Evolutionary conservation across 2,888 invertebrate genomes (phyloP), one percentile per base, ranked within the genome.

Genomic region (Scaptomyza caliginosa): DNA sequence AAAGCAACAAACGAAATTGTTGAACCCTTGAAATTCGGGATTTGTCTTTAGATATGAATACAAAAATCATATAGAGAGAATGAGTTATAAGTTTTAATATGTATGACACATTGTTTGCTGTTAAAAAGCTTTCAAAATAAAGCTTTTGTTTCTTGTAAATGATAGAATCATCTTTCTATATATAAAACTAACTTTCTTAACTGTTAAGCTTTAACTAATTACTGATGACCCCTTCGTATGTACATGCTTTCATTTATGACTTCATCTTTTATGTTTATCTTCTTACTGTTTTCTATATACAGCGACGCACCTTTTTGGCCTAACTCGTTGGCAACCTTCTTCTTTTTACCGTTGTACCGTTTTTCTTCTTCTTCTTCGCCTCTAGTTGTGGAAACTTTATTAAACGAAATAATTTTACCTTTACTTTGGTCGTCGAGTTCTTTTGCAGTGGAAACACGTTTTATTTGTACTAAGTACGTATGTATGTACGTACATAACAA

Each of bases 1-100:
- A n/a, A n/a, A 81, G 66, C 59, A 74, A 66, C 62, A 68, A 71
- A 79, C n/a, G 68, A 73, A 76, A 62, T 49, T 74, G 73, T 68
- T 77, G 80, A 77, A 80, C 77, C 67, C 67, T 65, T 62, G 58
- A 67, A 67, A 63, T 50, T 71, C 55, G 43, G 62, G 48, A 63
- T 72, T 67, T 45, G 45, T 65, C 56, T 52, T 19, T 7, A 46
- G 23, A 38, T 24, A 58, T 39, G 32, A n/a, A 50, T 19, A 42
- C 16, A 54, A 24, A 52, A 38, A 4, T 23, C 16, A 19, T 7
- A 7, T 10, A 28, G 3, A 30, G 0, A 11, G 0, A 30, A 30
- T 28, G 10, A 30, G n/a, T n/a, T n/a, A 30, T n/a, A 30, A 4
- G n/a, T n/a, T 6, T 11, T 16, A 17, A 11, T 23, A 4, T 4